Conservation (phyloP, 2,888 invertebrate species). For the Rhopalosiphum nymphaeae region DNA sequence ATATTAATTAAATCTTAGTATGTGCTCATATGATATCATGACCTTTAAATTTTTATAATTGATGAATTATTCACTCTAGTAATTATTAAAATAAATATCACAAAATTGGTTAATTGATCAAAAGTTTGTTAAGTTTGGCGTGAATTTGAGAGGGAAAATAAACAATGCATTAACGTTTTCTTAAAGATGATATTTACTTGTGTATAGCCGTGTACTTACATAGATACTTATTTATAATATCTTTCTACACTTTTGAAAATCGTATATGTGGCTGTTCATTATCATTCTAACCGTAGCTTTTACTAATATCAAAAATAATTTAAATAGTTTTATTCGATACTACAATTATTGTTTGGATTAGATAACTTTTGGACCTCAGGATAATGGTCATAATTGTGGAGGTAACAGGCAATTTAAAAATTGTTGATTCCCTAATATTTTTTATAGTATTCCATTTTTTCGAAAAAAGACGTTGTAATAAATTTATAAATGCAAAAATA, state of each 20-base stretch:
- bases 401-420: neutral
- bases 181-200: neutral
- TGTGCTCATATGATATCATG: neutral
- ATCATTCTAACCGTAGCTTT: neutral
- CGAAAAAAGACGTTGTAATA: neutral
- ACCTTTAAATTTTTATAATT: neutral
- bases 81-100: neutral
- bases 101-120: neutral
- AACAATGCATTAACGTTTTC: neutral
- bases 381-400: neutral
- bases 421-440: neutral
- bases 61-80: neutral
- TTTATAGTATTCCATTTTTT: neutral
- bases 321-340: neutral
- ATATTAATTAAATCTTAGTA: neutral
- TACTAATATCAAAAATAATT: neutral
- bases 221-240: neutral
- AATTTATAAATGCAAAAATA: neutral
- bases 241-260: neutral
- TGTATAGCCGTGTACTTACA: neutral
- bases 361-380: neutral
- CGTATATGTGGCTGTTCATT: neutral
- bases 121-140: neutral
- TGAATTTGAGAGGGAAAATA: neutral
- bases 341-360: neutral